Conservation (phyloP, 2,113 vertebrate genomes). For the Puffinus mauretanicus region DNA sequence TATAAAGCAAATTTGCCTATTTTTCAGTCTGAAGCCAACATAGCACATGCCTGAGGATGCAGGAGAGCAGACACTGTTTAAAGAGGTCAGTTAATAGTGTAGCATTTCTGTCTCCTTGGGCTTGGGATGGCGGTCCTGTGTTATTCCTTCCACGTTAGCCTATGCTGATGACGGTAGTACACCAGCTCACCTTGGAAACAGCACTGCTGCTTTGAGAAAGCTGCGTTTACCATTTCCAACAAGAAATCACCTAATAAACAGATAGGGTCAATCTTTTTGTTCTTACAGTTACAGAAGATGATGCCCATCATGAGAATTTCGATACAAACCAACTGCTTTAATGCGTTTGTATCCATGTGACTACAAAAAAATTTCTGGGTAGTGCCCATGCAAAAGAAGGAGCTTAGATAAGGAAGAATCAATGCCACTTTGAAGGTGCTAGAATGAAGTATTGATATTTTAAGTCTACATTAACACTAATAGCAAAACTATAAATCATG, state of each 20-base stretch:
- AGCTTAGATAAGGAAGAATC: neutral
- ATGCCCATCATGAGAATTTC: neutral
- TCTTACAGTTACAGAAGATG: neutral
- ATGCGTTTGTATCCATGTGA: neutral
- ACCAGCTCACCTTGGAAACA: too few relatives aligned
- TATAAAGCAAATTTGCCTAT: too few relatives aligned
- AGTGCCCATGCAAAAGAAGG: neutral
- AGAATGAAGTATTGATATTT: neutral
- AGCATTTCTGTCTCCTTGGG: neutral
- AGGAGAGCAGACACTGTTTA: too few relatives aligned
- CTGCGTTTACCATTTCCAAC: neutral
- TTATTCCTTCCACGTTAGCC: accelerated
- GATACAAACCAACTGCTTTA: neutral
- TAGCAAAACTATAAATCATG: conserved; percentile 15
- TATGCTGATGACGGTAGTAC: accelerated
- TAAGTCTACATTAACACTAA: conserved; percentile 2
- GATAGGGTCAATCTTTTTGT: neutral
- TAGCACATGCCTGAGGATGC: too few relatives aligned
- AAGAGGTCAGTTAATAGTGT: too few relatives aligned
- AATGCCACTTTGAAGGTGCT: neutral
- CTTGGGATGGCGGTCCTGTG: neutral
- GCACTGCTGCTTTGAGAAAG: neutral
- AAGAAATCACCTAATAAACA: too few relatives aligned
- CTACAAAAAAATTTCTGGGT: neutral
- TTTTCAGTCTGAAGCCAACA: too few relatives aligned